phyloP scores from a whole-genome alignment of 2,888 invertebrate species.

The Gymnosoma rotundatum region DNA sequence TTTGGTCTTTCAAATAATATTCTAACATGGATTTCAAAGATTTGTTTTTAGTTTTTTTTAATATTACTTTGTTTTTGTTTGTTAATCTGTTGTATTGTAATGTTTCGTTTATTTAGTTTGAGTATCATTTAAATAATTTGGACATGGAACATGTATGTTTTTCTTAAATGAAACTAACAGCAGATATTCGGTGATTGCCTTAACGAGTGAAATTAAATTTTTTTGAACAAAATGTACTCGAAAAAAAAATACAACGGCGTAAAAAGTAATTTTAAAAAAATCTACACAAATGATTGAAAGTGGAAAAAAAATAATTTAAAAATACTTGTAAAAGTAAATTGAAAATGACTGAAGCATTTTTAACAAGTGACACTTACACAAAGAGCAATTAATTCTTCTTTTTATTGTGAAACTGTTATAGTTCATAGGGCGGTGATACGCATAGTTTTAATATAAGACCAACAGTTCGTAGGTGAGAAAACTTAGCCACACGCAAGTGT shows the following conservation, averaged over 20 bases:
- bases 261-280: neutral
- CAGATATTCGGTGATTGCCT: conserved; percentile 31
- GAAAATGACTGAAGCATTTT: no score
- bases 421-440: no score
- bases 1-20: conserved; percentile 9
- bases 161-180: conserved; percentile 45
- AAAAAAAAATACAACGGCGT: neutral
- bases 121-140: conserved; percentile 53
- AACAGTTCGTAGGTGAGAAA: no score
- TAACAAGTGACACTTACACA: no score
- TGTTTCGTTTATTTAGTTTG: conserved; percentile 14
- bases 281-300: neutral
- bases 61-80: neutral
- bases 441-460: no score
- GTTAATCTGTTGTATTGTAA: conserved; percentile 32
- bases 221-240: conserved; percentile 16
- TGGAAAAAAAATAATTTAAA: no score
- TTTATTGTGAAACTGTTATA: no score
- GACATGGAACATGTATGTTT: conserved; percentile 57
- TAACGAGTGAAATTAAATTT: conserved; percentile 18
- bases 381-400: no score
- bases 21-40: conserved; percentile 41
- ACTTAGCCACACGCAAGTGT: no score
- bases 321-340: no score
- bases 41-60: neutral